Percentiles rank a stretch among this genome's conserved stretches.
Conservation (phyloP, 2,888 invertebrate species). For the Druceiella hillmani region DNA sequence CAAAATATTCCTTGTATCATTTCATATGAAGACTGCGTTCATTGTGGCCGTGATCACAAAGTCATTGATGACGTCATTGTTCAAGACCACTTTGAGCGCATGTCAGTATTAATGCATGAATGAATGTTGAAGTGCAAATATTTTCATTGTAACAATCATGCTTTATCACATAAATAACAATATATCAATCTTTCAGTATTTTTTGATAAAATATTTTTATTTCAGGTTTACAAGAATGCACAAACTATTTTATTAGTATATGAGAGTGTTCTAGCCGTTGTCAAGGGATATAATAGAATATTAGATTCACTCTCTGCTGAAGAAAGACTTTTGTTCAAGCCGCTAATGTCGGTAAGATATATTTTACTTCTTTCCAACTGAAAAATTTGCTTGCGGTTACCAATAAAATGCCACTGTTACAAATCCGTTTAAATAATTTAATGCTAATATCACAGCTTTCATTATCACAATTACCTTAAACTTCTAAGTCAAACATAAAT, state of each 20-base stretch:
- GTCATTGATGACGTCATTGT: too few relatives aligned
- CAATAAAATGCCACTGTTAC: too few relatives aligned
- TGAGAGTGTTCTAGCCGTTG: slow-evolving; percentile 66
- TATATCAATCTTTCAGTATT: not conserved
- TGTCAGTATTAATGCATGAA: too few relatives aligned
- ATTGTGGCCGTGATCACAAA: too few relatives aligned
- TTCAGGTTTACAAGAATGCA: slow-evolving; percentile 55
- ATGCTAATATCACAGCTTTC: not conserved
- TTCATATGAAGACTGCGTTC: too few relatives aligned
- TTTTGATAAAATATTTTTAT: slow-evolving; percentile 4
- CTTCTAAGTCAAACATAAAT: slow-evolving; percentile 33
- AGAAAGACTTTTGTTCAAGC: slow-evolving; percentile 72
- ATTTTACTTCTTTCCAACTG: slow-evolving; percentile 3
- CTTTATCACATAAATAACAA: not conserved
- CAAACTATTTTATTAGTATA: slow-evolving; percentile 56
- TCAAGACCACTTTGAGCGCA: too few relatives aligned
- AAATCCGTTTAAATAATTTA: not conserved
- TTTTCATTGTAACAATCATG: too few relatives aligned
- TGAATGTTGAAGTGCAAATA: too few relatives aligned
- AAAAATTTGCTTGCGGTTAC: too few relatives aligned
- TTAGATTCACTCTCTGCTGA: slow-evolving; percentile 68
- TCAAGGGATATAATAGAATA: slow-evolving; percentile 73
- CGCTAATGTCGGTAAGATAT: slow-evolving; percentile 54
- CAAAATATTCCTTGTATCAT: too few relatives aligned
- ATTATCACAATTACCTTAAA: slow-evolving; percentile 3